Percentiles rank a stretch among this genome's conserved stretches.
phyloP scores from a whole-genome alignment of 2,797 vertebrate genomes.

The Taenioides sp. region DNA sequence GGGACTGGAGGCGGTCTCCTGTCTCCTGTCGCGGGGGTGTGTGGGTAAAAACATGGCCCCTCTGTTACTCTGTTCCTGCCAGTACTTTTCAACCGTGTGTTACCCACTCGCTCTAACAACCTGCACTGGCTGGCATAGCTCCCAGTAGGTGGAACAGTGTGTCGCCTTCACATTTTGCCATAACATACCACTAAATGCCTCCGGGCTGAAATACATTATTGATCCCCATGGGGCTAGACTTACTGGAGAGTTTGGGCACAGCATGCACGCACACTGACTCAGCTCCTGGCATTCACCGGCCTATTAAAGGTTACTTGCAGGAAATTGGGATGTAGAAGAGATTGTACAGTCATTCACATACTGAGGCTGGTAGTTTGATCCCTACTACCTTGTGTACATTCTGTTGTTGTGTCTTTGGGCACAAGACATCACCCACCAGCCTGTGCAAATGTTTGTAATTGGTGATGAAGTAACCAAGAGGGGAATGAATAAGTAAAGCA shows the following conservation, averaged over 20 bases:
- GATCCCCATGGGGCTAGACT: slow-evolving; percentile 47
- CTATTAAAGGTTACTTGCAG: slow-evolving; percentile 40
- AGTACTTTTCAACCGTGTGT: slow-evolving; percentile 62
- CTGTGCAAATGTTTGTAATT: neutral
- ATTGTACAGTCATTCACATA: neutral
- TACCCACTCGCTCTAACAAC: slow-evolving; percentile 63
- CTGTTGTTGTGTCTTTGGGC: no score
- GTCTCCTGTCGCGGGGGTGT: slow-evolving; percentile 50
- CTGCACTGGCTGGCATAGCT: slow-evolving; percentile 40
- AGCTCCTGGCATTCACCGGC: slow-evolving; percentile 41
- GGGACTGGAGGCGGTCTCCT: slow-evolving; percentile 37
- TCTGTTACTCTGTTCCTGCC: slow-evolving; percentile 22
- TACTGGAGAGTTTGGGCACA: slow-evolving; percentile 33
- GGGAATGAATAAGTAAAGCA: neutral
- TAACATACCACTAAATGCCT: slow-evolving; percentile 51
- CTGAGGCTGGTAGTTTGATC: neutral
- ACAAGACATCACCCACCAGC: no score
- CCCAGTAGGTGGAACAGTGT: slow-evolving; percentile 52
- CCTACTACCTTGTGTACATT: no score
- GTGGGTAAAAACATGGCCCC: slow-evolving; percentile 56
- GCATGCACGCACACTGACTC: slow-evolving; percentile 32
- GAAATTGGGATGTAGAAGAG: neutral
- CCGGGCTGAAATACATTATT: slow-evolving; percentile 43
- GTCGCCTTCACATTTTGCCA: slow-evolving; percentile 51
- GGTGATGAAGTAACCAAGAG: neutral